Conservation (phyloP, 2,797 vertebrate genomes). For the Distichodus sexfasciatus region DNA sequence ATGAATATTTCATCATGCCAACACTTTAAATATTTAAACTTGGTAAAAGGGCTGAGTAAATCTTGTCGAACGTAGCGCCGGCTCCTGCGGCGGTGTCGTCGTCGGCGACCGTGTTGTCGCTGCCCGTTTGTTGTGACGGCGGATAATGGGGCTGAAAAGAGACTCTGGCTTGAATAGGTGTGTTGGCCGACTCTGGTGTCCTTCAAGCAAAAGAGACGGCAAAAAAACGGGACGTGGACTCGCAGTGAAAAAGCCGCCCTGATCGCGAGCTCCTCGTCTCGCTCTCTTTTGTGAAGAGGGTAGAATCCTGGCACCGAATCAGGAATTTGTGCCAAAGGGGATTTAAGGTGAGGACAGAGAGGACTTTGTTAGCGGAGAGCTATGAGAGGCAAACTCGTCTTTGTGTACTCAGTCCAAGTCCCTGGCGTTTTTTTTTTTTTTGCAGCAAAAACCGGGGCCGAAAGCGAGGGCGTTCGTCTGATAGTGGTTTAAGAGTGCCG, state of each 20-base stretch:
- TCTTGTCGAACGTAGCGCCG: slow-evolving; percentile 9
- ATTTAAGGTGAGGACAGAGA: slow-evolving; percentile 52
- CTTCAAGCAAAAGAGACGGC: slow-evolving; percentile 5
- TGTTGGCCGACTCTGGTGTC: slow-evolving; percentile 27
- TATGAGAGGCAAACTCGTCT: slow-evolving; percentile 47
- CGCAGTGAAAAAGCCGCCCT: background rate
- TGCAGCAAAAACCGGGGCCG: slow-evolving; percentile 55
- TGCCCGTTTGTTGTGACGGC: slow-evolving; percentile 28
- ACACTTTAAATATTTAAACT: slow-evolving; percentile 41
- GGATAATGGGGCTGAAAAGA: slow-evolving; percentile 25
- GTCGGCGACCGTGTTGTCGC: slow-evolving; percentile 29
- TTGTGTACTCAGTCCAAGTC: slow-evolving; percentile 38
- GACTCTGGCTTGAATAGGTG: background rate
- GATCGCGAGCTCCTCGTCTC: background rate
- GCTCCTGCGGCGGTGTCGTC: slow-evolving; percentile 9
- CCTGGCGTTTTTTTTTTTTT: slow-evolving; percentile 52
- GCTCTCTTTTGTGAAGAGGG: slow-evolving; percentile 9
- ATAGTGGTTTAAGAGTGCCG: slow-evolving; percentile 60
- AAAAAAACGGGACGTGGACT: background rate
- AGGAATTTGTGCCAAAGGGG: slow-evolving; percentile 42
- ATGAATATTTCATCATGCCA: slow-evolving; percentile 38
- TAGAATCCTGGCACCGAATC: slow-evolving; percentile 37
- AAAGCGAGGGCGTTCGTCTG: slow-evolving; percentile 56
- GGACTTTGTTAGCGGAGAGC: slow-evolving; percentile 45
- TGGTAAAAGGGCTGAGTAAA: slow-evolving; percentile 23